A percentile compares a stretch with the other conserved stretches of the same genome.
These are phyloP conservation scores for Heterochromis multidens DNA, from an alignment of 2,113 vertebrate species.

Conservation along the genomic window DNA sequence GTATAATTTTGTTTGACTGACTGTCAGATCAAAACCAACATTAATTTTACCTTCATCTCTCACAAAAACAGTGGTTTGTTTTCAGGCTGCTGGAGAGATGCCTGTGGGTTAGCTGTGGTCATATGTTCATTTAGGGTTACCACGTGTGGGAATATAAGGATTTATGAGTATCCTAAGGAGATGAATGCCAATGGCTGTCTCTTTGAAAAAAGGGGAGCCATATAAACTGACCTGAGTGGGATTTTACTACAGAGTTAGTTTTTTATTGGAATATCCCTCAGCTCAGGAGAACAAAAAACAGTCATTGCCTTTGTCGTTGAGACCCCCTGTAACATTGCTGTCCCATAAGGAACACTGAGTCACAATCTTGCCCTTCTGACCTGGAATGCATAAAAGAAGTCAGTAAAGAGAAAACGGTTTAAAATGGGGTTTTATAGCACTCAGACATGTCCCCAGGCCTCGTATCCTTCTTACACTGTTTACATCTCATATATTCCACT, in stretches of 20 bases:
- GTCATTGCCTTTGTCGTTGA: slow-evolving; percentile 16
- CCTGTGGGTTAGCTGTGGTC: neutral
- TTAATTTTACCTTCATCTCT: neutral
- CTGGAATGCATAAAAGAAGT: neutral
- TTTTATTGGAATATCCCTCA: slow-evolving; percentile 46
- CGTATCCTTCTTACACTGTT: neutral
- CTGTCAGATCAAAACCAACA: neutral
- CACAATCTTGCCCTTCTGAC: neutral
- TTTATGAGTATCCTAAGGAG: slow-evolving; percentile 37
- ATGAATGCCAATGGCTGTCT: neutral
- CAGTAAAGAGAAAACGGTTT: slow-evolving; percentile 1
- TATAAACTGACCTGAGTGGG: slow-evolving; percentile 16
- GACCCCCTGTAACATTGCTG: neutral
- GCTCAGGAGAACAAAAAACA: slow-evolving; percentile 8
- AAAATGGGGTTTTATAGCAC: slow-evolving; percentile 1
- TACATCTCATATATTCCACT: neutral
- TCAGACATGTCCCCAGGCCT: neutral
- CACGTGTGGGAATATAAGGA: slow-evolving; percentile 4
- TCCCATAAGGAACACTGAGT: neutral
- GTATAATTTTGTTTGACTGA: neutral
- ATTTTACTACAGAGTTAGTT: slow-evolving; percentile 26
- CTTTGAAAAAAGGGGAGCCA: slow-evolving; percentile 41
- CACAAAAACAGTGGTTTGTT: neutral
- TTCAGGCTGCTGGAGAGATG: neutral
- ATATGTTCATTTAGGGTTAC: neutral